Evolutionary conservation across 2,113 vertebrate species (phyloP).

Genomic region (Montifringilla adamsi): DNA sequence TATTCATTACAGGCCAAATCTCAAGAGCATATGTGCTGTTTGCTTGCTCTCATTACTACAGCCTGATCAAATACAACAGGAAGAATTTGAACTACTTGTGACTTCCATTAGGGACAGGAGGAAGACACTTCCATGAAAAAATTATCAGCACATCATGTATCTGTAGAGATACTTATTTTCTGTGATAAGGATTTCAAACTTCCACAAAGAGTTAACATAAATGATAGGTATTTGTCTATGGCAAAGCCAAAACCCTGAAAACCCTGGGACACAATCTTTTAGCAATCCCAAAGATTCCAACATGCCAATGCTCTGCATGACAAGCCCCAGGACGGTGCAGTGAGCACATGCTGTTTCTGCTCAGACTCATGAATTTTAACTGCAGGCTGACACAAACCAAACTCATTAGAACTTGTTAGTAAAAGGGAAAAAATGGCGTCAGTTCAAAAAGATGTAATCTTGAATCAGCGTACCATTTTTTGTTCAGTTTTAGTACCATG

Average conservation of each 20-base stretch:
- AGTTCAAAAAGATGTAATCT: constrained; percentile 2
- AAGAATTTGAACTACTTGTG: not conserved
- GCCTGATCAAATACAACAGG: not conserved
- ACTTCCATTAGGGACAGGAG: not conserved
- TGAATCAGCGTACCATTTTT: not conserved
- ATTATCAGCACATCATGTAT: not conserved
- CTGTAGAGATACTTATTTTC: not conserved
- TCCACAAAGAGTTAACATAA: not conserved
- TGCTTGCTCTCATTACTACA: not conserved
- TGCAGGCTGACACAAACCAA: constrained; percentile 18
- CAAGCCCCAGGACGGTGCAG: not conserved
- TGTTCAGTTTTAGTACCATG: constrained; percentile 33
- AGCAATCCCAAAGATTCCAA: not conserved
- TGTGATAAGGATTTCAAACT: not conserved
- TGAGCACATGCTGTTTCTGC: constrained; percentile 12
- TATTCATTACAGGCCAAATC: not conserved
- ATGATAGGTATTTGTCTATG: not conserved
- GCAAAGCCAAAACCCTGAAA: not conserved
- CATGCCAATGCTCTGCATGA: not conserved
- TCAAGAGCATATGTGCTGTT: not conserved
- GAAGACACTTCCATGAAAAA: not conserved
- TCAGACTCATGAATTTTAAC: constrained; percentile 6
- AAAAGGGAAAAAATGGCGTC: constrained; percentile 2
- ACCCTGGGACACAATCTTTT: not conserved
- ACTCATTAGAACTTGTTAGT: constrained; percentile 34